Evolutionary conservation across 2,888 invertebrate species (phyloP).

Genomic region (Rotaria sp.): DNA sequence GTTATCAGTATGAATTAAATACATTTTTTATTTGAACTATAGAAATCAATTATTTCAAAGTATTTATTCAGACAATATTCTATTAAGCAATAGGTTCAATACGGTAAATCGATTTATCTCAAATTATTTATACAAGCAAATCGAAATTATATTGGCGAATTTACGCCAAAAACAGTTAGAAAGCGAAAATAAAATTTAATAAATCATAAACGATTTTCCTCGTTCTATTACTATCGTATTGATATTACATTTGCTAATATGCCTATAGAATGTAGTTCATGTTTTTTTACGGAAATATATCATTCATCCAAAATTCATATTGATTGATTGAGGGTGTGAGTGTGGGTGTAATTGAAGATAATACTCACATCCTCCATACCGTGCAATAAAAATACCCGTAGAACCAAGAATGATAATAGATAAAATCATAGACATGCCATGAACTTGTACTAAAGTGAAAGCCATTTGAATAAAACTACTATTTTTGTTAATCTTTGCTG

Average conservation of each 20-base stretch:
- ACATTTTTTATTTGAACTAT: too few species aligned
- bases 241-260: constrained; percentile 47
- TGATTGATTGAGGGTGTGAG: too few species aligned
- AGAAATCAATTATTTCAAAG: too few species aligned
- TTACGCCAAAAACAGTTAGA: constrained; percentile 58
- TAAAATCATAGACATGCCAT: not conserved
- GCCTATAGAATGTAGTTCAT: constrained; percentile 43
- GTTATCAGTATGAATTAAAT: not conserved
- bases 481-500: too few species aligned
- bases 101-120: constrained; percentile 67
- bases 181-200: constrained; percentile 10
- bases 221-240: constrained; percentile 45
- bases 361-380: too few species aligned
- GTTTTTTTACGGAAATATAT: constrained; percentile 60
- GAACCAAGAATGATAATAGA: not conserved
- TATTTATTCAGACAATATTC: too few species aligned
- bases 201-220: not conserved
- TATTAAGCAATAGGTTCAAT: constrained; percentile 57
- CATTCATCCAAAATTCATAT: constrained; percentile 59
- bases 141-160: constrained; percentile 87
- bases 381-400: not conserved
- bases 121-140: constrained; percentile 91
- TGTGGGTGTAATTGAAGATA: too few species aligned
- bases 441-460: not conserved
- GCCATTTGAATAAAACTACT: not conserved